Base-by-base conservation (phyloP, 2,888 invertebrate genomes). In the Macrophya annulata region DNA sequence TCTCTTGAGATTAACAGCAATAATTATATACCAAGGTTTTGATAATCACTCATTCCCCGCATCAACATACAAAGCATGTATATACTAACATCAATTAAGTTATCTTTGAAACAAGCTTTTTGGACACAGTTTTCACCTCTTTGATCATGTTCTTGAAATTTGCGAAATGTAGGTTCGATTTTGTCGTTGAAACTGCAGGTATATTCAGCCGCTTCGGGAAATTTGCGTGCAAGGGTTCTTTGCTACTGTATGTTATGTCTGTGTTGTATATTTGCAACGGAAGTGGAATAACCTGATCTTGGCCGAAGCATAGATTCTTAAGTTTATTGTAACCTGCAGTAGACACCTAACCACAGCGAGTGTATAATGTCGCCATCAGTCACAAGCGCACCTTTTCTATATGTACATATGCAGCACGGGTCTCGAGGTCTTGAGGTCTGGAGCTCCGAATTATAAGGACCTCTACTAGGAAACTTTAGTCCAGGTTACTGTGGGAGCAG, bases 311-410 rank as follows among this genome's bases (percentile, higher is more conserved):
- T 85, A 81, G 85, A 65, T 62, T 51, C 65, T 87, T 86, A 87
- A 89, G 88, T 89, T 88, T 87, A 88, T 87, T 90, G 87, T 86
- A 89, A 89, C 87, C 88, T 85, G 85, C 86, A 88, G 88, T 87
- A 88, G 88, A 90, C 89, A 90, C 89, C 90, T 91, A 90, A 89
- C 90, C 90, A 86, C 87, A 86, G 85, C 74, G 84, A 87, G 82
- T 88, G 90, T 87, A 90, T 91, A 91, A 91, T 91, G 91, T 90
- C 86, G 89, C 88, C 91, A 91, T 91, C 89, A 89, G 91, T 91
- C 91, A 91, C 87, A 85, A 88, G 88, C 86, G 84, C 89, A 89
- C 89, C 86, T 87, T 82, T 45, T 84, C 76, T 62, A 37, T 15
- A 15, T 68, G 31, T 68, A 48, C 45, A 37, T 15, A 31, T 68